phyloP scores from a whole-genome alignment of 2,113 vertebrate species.

The Ictalurus furcatus region DNA sequence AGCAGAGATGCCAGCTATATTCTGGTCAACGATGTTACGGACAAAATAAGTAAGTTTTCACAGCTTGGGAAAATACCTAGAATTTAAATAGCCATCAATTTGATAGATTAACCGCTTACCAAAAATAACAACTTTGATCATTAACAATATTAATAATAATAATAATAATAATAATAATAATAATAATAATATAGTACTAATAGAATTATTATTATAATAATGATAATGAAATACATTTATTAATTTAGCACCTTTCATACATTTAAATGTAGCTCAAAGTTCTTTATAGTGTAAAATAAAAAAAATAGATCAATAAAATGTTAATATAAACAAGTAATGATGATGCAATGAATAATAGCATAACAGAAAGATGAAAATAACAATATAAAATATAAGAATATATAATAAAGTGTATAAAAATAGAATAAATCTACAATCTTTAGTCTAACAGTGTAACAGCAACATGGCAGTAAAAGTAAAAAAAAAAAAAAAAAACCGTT shows the following conservation, averaged over 20 bases:
- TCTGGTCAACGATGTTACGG: too few species aligned
- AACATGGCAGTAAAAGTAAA: background rate
- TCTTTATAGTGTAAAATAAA: background rate
- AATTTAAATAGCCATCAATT: too few species aligned
- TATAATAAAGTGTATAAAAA: background rate
- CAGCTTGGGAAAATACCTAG: too few species aligned
- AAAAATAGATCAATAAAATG: background rate
- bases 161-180: too few species aligned
- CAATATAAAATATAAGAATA: background rate
- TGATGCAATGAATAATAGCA: background rate
- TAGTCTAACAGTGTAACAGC: background rate
- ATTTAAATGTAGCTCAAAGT: background rate
- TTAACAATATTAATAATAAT: too few species aligned
- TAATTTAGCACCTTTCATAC: background rate
- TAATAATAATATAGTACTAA: too few species aligned
- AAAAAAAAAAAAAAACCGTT: background rate
- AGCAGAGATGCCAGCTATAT: too few species aligned
- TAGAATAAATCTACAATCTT: background rate
- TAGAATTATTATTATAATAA: background rate
- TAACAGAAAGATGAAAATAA: background rate
- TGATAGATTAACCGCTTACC: too few species aligned
- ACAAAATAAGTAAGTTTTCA: too few species aligned
- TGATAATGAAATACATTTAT: too few species aligned
- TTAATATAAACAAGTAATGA: background rate
- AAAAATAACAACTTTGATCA: too few species aligned